Evolutionary conservation across 2,888 invertebrate species (phyloP).

Genomic region (Pristionchus exspectatus): DNA sequence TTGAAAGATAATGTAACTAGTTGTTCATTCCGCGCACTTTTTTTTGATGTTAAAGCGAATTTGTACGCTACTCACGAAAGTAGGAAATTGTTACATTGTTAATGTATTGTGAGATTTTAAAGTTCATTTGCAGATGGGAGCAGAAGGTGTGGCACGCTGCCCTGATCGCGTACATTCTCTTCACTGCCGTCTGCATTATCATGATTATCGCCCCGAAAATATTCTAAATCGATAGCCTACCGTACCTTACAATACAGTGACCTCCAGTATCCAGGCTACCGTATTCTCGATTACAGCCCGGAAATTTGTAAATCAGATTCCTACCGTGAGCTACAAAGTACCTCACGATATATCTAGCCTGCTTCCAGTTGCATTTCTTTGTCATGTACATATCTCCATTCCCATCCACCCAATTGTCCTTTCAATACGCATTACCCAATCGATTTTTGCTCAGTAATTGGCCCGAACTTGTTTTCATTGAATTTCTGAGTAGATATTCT

Average conservation of each 20-base stretch:
- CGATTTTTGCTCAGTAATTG: background rate
- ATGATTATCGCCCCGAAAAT: constrained; percentile 65
- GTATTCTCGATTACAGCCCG: no score
- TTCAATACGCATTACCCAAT: background rate
- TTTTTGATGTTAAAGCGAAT: no score
- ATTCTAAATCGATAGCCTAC: constrained; percentile 13
- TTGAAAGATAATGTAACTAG: no score
- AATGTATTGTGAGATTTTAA: no score
- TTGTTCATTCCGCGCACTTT: no score
- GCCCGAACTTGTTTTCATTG: no score
- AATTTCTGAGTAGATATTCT: background rate
- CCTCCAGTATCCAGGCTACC: background rate
- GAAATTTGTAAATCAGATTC: background rate
- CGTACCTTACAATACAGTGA: background rate
- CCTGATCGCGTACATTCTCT: constrained; percentile 81
- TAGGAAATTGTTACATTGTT: no score
- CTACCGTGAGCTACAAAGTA: no score
- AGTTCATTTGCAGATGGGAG: constrained; percentile 57
- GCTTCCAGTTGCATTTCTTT: background rate
- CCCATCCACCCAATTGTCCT: no score
- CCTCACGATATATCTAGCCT: no score
- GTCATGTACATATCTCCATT: background rate
- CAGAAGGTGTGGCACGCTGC: constrained; percentile 84
- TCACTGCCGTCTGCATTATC: constrained; percentile 67
- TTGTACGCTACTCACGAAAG: no score